Evolutionary conservation across 2,797 vertebrate species (phyloP).

Genomic region (Harpagifer antarcticus): DNA sequence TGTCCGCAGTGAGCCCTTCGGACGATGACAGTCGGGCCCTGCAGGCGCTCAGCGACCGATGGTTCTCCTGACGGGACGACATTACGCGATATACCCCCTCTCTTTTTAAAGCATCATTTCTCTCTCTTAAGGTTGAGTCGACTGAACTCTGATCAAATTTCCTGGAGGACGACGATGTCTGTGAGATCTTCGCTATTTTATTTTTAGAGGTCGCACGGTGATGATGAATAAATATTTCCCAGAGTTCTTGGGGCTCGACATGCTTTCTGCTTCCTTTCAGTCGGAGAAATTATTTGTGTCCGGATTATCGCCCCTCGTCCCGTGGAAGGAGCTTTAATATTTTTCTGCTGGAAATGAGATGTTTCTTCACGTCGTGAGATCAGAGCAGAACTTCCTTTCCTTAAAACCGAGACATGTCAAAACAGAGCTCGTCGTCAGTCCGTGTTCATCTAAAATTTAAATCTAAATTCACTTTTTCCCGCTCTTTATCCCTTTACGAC

Average conservation of each 20-base stretch:
- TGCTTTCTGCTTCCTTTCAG: neutral
- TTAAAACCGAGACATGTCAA: too few relatives aligned
- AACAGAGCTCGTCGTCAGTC: too few relatives aligned
- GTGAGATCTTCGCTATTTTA: slow-evolving; percentile 6
- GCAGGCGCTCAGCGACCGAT: neutral
- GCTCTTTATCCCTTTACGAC: too few relatives aligned
- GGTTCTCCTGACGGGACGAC: slow-evolving; percentile 6
- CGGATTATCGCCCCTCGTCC: too few relatives aligned
- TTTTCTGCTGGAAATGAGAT: neutral
- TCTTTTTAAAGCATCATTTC: slow-evolving; percentile 9
- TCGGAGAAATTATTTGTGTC: neutral
- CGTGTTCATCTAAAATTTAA: too few relatives aligned
- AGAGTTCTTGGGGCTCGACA: slow-evolving; percentile 2
- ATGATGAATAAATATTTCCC: slow-evolving; percentile 19
- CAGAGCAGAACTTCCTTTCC: too few relatives aligned
- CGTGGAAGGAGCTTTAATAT: too few relatives aligned
- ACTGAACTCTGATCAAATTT: slow-evolving; percentile 10
- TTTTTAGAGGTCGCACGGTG: neutral
- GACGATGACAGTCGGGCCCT: slow-evolving; percentile 9
- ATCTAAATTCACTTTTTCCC: too few relatives aligned
- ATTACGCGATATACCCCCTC: neutral
- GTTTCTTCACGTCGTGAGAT: neutral
- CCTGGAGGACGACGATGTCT: neutral
- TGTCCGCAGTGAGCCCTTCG: slow-evolving; percentile 24
- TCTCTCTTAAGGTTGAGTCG: slow-evolving; percentile 4